Base-by-base conservation (phyloP, 2,888 invertebrate species). In the Agrilus mali region DNA sequence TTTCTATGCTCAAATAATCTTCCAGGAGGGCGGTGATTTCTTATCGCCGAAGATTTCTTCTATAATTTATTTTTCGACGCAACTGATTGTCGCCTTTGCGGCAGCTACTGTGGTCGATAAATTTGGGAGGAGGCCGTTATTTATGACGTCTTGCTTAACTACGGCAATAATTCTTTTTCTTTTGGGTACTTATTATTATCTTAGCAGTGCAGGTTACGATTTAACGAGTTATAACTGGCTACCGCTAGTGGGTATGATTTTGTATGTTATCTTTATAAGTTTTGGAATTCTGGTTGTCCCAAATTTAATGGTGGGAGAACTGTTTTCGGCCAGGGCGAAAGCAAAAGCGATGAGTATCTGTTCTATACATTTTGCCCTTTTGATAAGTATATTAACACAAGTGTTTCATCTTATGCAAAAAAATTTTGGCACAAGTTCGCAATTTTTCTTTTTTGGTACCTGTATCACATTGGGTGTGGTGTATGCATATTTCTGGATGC, bases 1-100 rank as follows among this genome's bases (percentile, higher is more conserved):
- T 5, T 43, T 56, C 16, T 61, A 63, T 42, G 49, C 56, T 4
- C 61, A 62, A 40, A 51, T 53, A 32, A 58, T 65, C 39, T 65
- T 65, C 42, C 50, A 55, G 35, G 54, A 59, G 53, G 56, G 62
- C 10, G 62, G 61, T 22, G 59, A 59, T 8, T 50, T 55, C 38
- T 46, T 64, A 2, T 55, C 56, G 4, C 54, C 60, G 8, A 57
- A 53, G 42, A 46, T 52, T 6, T 59, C 60, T 2, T 52, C 61
- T 2, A 61, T 61, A 33, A 55, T 61, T 10, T 58, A 56, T 22
- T 54, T 53, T 6, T 41, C 53, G 14, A 46, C 53, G 32, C 36
- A 48, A 2, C 16, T 50, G 5, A 38, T 41, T 4, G 50, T 46
- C 2, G 39, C 51, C 10, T 46, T 50, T 10, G 52, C 53, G 3